A percentile compares a stretch with the other conserved stretches of the same genome.
These are phyloP conservation scores for Papilio machaon DNA, from an alignment of 1,140 invertebrate genomes.

Conservation along the genomic window DNA sequence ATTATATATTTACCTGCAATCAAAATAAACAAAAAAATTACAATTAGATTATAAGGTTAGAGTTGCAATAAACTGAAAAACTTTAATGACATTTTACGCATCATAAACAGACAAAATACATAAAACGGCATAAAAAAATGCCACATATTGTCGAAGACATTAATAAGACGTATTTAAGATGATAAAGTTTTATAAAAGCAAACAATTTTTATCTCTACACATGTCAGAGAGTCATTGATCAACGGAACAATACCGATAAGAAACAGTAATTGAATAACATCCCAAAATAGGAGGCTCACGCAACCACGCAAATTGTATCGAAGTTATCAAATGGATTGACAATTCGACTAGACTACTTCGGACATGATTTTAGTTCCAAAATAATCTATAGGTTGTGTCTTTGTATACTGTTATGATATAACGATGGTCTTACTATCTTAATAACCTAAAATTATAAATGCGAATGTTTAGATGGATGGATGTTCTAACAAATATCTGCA, in stretches of 20 bases:
- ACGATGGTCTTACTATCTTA: no score
- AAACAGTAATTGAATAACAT: not conserved
- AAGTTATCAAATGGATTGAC: not conserved
- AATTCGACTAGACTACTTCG: not conserved
- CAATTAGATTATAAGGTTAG: no score
- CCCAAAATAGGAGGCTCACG: not conserved
- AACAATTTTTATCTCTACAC: not conserved
- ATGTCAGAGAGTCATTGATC: constrained; percentile 6
- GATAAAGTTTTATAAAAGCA: not conserved
- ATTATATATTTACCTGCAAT: no score
- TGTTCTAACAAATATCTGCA: no score
- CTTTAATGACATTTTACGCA: no score
- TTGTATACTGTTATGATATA: not conserved
- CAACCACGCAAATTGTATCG: not conserved
- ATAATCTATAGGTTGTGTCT: not conserved
- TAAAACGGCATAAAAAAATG: no score
- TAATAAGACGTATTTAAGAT: constrained; percentile 6
- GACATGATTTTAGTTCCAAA: not conserved
- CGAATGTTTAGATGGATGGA: no score
- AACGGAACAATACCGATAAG: not conserved
- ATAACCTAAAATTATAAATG: no score
- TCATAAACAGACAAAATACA: not conserved
- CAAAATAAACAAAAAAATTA: no score
- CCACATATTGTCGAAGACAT: no score
- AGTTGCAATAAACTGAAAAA: not conserved